Percentiles rank a stretch among this genome's conserved stretches.
Evolutionary conservation across 1,140 invertebrate species (phyloP).

Genomic region (Bilobella aurantiaca): DNA sequence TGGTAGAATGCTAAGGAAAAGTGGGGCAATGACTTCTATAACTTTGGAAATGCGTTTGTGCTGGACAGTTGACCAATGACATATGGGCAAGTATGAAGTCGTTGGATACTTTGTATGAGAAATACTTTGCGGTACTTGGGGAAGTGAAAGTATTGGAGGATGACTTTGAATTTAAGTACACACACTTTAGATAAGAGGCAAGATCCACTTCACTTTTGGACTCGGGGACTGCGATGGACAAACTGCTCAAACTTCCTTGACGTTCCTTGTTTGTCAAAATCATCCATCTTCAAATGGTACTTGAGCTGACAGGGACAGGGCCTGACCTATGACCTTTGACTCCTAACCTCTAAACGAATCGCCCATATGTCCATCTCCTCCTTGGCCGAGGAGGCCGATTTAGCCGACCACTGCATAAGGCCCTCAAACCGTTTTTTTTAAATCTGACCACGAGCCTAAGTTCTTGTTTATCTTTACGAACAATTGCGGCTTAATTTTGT

Average conservation of each 20-base stretch:
- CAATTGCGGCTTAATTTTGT: no score
- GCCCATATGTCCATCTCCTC: no score
- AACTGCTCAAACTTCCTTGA: not conserved
- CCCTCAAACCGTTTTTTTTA: no score
- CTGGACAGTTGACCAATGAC: not conserved
- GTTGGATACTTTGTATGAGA: not conserved
- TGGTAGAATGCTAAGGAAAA: not conserved
- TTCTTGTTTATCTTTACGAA: no score
- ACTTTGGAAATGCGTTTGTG: not conserved
- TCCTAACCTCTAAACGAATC: constrained; percentile 9
- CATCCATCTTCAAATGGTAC: not conserved
- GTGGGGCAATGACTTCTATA: no score
- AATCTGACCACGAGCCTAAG: no score
- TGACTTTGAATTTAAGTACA: not conserved
- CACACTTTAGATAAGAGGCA: no score
- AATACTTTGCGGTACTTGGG: not conserved
- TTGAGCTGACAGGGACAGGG: not conserved
- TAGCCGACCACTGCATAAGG: no score
- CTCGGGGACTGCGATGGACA: not conserved
- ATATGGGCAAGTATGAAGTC: no score
- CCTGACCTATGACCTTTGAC: not conserved
- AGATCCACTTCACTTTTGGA: not conserved
- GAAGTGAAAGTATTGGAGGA: not conserved
- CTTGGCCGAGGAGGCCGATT: no score
- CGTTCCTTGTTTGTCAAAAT: not conserved